Conservation (phyloP, 2,113 vertebrate genomes). For the Marcusenius ussheri region DNA sequence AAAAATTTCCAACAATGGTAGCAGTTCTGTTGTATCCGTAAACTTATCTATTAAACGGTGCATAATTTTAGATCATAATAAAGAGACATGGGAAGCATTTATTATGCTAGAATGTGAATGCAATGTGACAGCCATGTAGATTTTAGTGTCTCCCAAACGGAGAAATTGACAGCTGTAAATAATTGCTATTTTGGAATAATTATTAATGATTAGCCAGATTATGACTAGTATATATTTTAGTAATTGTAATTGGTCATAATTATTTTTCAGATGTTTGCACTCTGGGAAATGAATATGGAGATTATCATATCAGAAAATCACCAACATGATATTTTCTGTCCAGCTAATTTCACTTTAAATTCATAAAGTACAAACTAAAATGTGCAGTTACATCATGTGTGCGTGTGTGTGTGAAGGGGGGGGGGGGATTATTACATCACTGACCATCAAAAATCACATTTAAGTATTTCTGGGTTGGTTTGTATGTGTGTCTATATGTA, state of each 20-base stretch:
- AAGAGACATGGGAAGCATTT: not conserved
- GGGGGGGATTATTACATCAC: not conserved
- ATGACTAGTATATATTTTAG: not conserved
- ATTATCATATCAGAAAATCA: not conserved
- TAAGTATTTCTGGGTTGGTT: not conserved
- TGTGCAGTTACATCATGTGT: not conserved
- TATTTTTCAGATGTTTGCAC: not conserved
- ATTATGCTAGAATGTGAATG: not conserved
- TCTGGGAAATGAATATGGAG: not conserved
- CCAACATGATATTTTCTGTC: not conserved
- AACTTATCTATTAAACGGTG: too few relatives aligned
- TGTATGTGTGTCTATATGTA: not conserved
- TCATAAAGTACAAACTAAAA: not conserved
- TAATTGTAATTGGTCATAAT: not conserved
- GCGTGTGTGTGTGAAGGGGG: not conserved
- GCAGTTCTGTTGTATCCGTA: too few relatives aligned
- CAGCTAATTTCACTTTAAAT: not conserved
- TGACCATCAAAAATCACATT: not conserved
- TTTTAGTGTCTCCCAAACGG: not conserved
- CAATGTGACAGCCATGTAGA: not conserved
- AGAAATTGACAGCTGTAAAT: not conserved
- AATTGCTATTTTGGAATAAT: not conserved
- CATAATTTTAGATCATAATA: too few relatives aligned
- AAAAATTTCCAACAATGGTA: too few relatives aligned
- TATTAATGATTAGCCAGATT: not conserved